phyloP scores from a whole-genome alignment of 2,113 vertebrate species.

The Phalacrocorax carbo region DNA sequence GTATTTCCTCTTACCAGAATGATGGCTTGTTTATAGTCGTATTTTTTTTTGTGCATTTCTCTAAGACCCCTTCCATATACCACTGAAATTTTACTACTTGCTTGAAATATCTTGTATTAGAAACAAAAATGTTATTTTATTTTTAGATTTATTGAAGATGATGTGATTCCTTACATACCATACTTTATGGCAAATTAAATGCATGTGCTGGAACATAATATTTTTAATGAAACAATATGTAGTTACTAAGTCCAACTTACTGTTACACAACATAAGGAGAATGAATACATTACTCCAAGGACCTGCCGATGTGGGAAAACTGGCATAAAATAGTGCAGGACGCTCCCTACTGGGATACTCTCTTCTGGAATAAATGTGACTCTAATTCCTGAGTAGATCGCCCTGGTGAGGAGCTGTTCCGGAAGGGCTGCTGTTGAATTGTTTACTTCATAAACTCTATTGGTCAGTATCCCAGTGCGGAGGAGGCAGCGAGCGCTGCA shows the following conservation, averaged over 20 bases:
- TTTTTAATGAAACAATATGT: conserved; percentile 55
- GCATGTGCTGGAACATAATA: neutral
- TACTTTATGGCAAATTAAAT: conserved; percentile 57
- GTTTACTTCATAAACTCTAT: conserved; percentile 28
- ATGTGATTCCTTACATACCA: conserved; percentile 58
- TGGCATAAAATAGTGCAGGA: neutral
- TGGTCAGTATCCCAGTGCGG: conserved; percentile 40
- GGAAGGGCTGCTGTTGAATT: conserved; percentile 17
- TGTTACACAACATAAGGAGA: conserved; percentile 6
- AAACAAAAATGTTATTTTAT: conserved; percentile 62
- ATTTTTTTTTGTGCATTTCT: conserved; percentile 75
- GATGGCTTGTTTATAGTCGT: conserved; percentile 84
- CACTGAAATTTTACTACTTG: conserved; percentile 68
- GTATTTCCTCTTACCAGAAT: conserved; percentile 85
- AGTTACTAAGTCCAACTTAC: conserved; percentile 52
- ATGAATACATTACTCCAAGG: conserved; percentile 20
- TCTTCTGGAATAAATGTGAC: neutral
- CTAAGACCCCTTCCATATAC: conserved; percentile 72
- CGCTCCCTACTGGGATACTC: neutral
- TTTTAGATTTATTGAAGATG: conserved; percentile 63
- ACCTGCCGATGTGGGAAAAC: neutral
- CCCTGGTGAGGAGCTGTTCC: neutral
- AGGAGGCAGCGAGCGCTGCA: neutral
- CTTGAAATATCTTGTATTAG: conserved; percentile 66
- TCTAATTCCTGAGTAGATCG: neutral